A percentile compares a stretch with the other conserved stretches of the same genome.
Evolutionary conservation across 2,797 vertebrate genomes (phyloP).

Genomic region (Acanthis flammea): DNA sequence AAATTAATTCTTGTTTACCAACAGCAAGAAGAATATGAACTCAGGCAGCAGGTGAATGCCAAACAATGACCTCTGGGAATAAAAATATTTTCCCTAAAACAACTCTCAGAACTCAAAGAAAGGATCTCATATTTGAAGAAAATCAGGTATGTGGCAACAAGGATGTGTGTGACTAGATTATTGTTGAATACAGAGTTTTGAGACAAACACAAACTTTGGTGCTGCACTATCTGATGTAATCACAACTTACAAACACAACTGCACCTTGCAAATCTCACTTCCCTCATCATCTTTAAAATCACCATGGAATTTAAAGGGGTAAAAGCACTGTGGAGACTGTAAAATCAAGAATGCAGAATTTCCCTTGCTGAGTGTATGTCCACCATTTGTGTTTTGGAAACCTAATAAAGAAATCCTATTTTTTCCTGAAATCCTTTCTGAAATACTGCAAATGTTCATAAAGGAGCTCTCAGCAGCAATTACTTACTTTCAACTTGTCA

Average conservation of each 20-base stretch:
- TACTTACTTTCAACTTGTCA: conserved; percentile 60
- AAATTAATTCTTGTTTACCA: background rate
- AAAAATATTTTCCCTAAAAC: background rate
- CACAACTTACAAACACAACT: background rate
- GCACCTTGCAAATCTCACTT: background rate
- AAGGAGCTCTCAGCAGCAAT: conserved; percentile 43
- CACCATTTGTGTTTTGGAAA: background rate
- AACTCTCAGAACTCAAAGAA: background rate
- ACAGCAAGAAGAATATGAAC: background rate
- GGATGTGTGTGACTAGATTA: background rate
- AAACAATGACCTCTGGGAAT: background rate
- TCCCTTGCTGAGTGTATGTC: background rate
- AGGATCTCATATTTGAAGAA: background rate
- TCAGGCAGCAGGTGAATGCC: background rate
- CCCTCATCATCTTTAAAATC: rapidly evolving
- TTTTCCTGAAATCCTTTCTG: conserved; percentile 7
- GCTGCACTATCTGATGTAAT: background rate
- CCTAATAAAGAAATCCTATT: conserved; percentile 34
- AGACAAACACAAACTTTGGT: background rate
- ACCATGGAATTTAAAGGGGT: background rate
- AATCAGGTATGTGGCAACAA: background rate
- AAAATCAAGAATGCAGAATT: background rate
- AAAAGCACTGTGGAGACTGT: background rate
- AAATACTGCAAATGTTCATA: conserved; percentile 38
- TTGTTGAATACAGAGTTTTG: background rate